These are phyloP conservation scores for Cryptomyrus ogoouensis DNA, from an alignment of 2,113 vertebrate species.

Conservation along the genomic window DNA sequence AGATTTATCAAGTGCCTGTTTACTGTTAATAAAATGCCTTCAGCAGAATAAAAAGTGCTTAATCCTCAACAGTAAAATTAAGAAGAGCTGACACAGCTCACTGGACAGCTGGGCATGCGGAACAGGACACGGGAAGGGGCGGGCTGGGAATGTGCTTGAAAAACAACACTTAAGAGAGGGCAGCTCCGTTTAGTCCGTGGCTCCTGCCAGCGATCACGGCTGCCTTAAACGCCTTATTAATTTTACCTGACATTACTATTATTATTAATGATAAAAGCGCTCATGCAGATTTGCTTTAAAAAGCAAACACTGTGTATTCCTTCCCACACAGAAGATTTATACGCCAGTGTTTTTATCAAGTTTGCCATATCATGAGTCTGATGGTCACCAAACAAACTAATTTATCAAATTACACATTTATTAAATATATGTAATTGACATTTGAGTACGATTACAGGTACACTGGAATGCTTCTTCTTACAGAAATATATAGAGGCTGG, in stretches of 20 bases:
- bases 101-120: background rate
- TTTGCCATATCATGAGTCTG: background rate
- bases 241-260: background rate
- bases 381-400: background rate
- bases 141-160: background rate
- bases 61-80: background rate
- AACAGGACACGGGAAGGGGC: background rate
- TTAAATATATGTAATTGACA: background rate
- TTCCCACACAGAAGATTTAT: background rate
- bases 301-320: background rate
- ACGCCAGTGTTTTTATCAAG: background rate
- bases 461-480: background rate
- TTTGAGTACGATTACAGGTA: background rate
- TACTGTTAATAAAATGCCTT: slow-evolving; percentile 13
- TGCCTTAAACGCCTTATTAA: background rate
- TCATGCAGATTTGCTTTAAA: background rate
- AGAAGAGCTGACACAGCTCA: background rate
- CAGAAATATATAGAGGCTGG: background rate
- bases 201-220: background rate
- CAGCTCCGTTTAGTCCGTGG: background rate
- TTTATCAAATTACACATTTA: background rate
- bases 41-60: background rate
- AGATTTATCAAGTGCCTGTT: slow-evolving; percentile 7
- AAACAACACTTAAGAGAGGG: background rate
- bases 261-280: background rate